Conservation (phyloP, 2,113 vertebrate genomes). For the Patagioenas fasciata region DNA sequence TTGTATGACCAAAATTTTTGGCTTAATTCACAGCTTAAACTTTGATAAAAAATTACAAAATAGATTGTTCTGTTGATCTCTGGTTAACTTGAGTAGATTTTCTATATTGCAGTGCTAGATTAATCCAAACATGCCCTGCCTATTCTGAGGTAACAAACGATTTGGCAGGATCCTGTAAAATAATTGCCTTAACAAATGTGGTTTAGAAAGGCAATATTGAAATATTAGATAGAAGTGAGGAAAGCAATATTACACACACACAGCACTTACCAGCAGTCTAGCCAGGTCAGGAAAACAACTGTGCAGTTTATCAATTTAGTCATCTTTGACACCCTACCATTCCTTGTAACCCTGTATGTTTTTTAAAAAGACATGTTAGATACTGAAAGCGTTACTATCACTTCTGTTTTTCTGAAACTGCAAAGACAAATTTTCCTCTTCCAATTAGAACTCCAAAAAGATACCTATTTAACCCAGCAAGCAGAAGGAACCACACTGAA, state of each 20-base stretch:
- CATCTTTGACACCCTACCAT: not conserved
- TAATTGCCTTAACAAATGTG: slow-evolving; percentile 22
- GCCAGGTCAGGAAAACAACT: slow-evolving; percentile 42
- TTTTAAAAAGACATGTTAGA: not conserved
- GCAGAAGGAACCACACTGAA: slow-evolving; percentile 52
- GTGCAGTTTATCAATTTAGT: slow-evolving; percentile 5
- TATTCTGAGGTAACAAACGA: not conserved
- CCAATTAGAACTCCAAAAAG: not conserved
- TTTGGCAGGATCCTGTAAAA: slow-evolving; percentile 14
- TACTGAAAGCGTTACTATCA: not conserved
- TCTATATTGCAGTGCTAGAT: slow-evolving; percentile 12
- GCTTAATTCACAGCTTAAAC: slow-evolving; percentile 44
- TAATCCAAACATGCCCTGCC: slow-evolving; percentile 1
- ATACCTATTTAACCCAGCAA: not conserved
- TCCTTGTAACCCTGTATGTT: not conserved
- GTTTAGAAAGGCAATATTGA: slow-evolving; percentile 25
- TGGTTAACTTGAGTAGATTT: slow-evolving; percentile 21
- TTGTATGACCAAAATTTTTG: not conserved
- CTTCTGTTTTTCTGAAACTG: not conserved
- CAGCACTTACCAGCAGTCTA: slow-evolving; percentile 50
- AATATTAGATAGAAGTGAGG: not conserved
- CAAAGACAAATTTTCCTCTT: not conserved
- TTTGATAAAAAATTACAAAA: slow-evolving; percentile 37
- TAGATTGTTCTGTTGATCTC: not conserved
- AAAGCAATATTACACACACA: not conserved